Evolutionary conservation across 2,797 vertebrate species (phyloP), one percentile per base, ranked within the genome.

Genomic region (Siniperca obscura): DNA sequence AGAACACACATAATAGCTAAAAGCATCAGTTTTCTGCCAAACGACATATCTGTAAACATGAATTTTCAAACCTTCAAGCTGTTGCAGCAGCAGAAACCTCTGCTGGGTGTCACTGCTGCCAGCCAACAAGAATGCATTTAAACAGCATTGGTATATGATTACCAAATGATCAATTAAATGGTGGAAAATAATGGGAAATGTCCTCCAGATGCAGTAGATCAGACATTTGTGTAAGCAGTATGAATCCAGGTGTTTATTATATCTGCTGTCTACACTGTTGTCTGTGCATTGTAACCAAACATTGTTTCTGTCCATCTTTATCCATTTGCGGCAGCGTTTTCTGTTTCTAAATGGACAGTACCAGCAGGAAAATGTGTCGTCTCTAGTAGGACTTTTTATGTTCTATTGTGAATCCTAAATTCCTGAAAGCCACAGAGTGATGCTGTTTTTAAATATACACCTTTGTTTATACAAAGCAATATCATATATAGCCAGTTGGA

Each of bases 401-500:
- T 59, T 57, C 7, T 27, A 6, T 13, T 52, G 12, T 52, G 36
- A 64, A 36, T 64, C n/a, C 17, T 12, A 50, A 3, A 38, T 73
- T 52, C 2, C 64, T 14, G 2, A 59, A 22, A 68, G 50, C 25
- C 38, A 40, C 27, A 46, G 21, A 81, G 19, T 70, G n/a, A 70
- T 62, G 42, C 25, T 68, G 22, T 69, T 12, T 75, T 83, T 38
- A 55, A 72, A 73, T 56, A 17, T 3, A 48, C 50, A 61, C 10
- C 6, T 38, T 70, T 79, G 48, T 74, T 60, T 67, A 36, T 67
- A 53, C 61, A 60, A 74, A 59, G 12, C 5, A 10, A 30, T 56
- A 44, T 55, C 50, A 80, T 70, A n/a, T 38, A 78, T 59, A 79
- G 78, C 53, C 22, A 75, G 80, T 75, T 88, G 34, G 42, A 70